Evolutionary conservation across 1,140 invertebrate genomes (phyloP).

Genomic region (Coelopa frigida): DNA sequence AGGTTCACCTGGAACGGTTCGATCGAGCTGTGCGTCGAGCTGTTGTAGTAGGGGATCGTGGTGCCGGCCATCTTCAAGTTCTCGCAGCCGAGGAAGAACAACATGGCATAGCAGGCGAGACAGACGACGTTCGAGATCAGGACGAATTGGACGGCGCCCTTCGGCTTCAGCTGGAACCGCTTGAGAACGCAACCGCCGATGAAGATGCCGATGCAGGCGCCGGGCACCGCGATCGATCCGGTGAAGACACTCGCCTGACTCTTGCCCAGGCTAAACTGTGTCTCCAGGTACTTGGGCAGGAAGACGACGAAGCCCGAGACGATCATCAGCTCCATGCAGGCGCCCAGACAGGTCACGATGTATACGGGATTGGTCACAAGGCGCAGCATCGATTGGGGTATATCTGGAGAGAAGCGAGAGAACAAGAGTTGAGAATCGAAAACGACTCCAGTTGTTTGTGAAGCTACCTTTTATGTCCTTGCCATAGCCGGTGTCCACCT

Average conservation of each 20-base stretch:
- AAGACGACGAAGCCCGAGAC: constrained; percentile 92
- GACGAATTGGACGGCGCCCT: constrained; percentile 93
- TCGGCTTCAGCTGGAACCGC: constrained; percentile 77
- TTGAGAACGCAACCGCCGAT: constrained; percentile 86
- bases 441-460: background rate
- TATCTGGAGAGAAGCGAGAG: constrained; percentile 71
- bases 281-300: constrained; percentile 90
- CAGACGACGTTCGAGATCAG: constrained; percentile 83
- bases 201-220: constrained; percentile 90
- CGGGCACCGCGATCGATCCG: constrained; percentile 88
- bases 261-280: constrained; percentile 88
- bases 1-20: constrained; percentile 83
- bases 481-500: constrained; percentile 69
- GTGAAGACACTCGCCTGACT: constrained; percentile 91
- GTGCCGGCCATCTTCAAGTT: constrained; percentile 94
- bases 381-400: constrained; percentile 83
- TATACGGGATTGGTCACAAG: constrained; percentile 86
- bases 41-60: constrained; percentile 86
- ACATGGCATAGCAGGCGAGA: constrained; percentile 73
- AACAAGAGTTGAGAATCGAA: background rate
- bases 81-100: constrained; percentile 90
- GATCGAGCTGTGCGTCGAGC: constrained; percentile 36
- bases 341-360: constrained; percentile 84
- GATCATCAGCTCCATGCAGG: constrained; percentile 92
- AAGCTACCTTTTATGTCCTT: constrained; percentile 79